Evolutionary conservation across 2,113 vertebrate species (phyloP), one percentile per base, ranked within the genome.

Genomic region (Rhinolophus sinicus): DNA sequence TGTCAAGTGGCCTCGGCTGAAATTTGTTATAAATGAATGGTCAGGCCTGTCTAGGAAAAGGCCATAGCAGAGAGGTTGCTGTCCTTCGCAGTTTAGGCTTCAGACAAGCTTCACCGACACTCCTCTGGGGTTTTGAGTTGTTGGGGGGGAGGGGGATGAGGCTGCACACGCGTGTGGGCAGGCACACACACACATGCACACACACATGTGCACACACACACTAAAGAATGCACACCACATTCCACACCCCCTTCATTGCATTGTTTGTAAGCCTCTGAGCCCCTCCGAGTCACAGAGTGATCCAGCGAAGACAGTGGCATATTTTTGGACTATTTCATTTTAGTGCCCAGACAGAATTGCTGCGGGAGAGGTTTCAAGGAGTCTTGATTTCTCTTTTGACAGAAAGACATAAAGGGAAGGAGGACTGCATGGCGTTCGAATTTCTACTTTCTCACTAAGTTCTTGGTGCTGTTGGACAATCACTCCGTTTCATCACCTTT

Each of bases 21-120:
- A 94, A 93, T 78, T 19, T 50, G 52, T 91, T 82, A 38, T 92
- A 97, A 94, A 95, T 30, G 90, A 90, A 26, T 2, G 30, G 83
- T 64, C 85, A 26, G 73, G 78, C 12, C 28, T 93, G 88, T 96
- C 65, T 40, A 82, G 44, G 10, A 88, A 87, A 76, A 12, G 14
- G 56, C 50, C 13, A 10, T 2, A 35, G 64, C 30, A 50, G 54
- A 86, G 47, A 24, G 35, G 21, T 47, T 16, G 35, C 44, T 24
- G 0, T 0, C 69, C 58, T 47, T 76, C 86, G 73, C 82, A 15
- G 78, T 52, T 35, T 56, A 70, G 24, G 50, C 67, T 83, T 21
- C 21, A 16, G 69, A 30, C 26, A 88, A 81, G 69, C 62, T 83
- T 86, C 8, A 72, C 35, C 60, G 78, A 38, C 52, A 47, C 69